phyloP scores from a whole-genome alignment of 2,888 invertebrate species.

The Agrochola lychnidis region DNA sequence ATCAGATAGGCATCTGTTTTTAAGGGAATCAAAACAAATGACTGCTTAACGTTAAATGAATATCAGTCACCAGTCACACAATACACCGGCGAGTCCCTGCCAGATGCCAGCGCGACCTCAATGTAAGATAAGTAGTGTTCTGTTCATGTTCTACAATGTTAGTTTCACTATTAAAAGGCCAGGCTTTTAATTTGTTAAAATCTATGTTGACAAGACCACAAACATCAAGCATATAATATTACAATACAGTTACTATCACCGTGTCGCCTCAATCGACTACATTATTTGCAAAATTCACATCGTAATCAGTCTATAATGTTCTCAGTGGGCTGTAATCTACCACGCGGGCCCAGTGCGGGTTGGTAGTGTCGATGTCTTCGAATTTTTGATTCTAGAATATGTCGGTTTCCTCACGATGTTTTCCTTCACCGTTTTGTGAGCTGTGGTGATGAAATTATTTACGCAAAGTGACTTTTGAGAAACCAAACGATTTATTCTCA shows the following conservation, averaged over 20 bases:
- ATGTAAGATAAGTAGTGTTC: constrained; percentile 59
- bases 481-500: too few relatives aligned
- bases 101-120: constrained; percentile 67
- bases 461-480: not conserved
- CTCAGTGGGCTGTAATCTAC: too few relatives aligned
- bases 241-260: not conserved
- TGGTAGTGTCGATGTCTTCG: too few relatives aligned
- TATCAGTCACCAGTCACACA: constrained; percentile 35
- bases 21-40: constrained; percentile 42
- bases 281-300: not conserved
- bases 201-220: not conserved
- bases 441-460: too few relatives aligned
- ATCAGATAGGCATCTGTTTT: constrained; percentile 19
- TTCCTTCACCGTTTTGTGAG: too few relatives aligned
- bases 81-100: constrained; percentile 22
- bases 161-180: constrained; percentile 2
- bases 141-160: not conserved
- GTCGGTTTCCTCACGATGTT: too few relatives aligned
- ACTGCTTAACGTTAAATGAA: not conserved
- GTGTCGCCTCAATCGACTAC: not conserved
- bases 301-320: too few relatives aligned
- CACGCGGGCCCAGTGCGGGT: too few relatives aligned
- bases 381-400: too few relatives aligned
- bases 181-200: not conserved
- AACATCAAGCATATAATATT: not conserved